These are phyloP conservation scores for Conistra vaccinii DNA, from an alignment of 2,888 invertebrate genomes.

Conservation along the genomic window DNA sequence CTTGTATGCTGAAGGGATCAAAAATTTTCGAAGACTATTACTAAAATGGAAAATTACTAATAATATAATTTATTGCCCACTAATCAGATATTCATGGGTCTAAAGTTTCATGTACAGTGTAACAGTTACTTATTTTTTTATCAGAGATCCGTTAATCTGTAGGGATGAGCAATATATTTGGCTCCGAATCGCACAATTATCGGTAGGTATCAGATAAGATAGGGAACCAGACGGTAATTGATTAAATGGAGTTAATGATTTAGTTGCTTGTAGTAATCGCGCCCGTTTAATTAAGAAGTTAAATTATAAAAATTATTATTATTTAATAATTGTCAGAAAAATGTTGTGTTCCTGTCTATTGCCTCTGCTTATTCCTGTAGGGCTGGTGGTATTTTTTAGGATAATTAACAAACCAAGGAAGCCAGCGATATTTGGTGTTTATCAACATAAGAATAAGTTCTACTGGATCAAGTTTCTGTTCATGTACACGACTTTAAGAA, in stretches of 20 bases:
- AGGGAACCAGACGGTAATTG: constrained; percentile 23
- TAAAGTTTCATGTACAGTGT: constrained; percentile 23
- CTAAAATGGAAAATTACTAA: not conserved
- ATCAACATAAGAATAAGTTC: constrained; percentile 86
- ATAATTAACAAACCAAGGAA: constrained; percentile 79
- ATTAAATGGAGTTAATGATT: constrained; percentile 33
- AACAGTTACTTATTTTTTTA: constrained; percentile 10
- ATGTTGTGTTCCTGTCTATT: constrained; percentile 75
- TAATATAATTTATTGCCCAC: constrained; percentile 1
- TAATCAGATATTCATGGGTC: not conserved
- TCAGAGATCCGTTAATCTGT: constrained; percentile 11
- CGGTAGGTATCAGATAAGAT: constrained; percentile 57
- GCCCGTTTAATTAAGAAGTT: constrained; percentile 1
- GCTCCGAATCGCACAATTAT: constrained; percentile 31
- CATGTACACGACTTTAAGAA: constrained; percentile 83
- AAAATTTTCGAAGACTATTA: not conserved
- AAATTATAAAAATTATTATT: too few species aligned
- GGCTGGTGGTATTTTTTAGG: constrained; percentile 77
- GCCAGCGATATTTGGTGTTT: constrained; percentile 88
- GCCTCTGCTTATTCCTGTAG: constrained; percentile 73
- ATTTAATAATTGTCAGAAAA: constrained; percentile 1
- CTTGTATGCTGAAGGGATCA: not conserved
- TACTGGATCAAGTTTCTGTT: constrained; percentile 88
- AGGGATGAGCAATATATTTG: constrained; percentile 20
- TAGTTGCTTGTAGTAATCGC: constrained; percentile 9